Evolutionary conservation across 2,888 invertebrate genomes (phyloP), one percentile per base, ranked within the genome.

Genomic region (Drosophila monieri): DNA sequence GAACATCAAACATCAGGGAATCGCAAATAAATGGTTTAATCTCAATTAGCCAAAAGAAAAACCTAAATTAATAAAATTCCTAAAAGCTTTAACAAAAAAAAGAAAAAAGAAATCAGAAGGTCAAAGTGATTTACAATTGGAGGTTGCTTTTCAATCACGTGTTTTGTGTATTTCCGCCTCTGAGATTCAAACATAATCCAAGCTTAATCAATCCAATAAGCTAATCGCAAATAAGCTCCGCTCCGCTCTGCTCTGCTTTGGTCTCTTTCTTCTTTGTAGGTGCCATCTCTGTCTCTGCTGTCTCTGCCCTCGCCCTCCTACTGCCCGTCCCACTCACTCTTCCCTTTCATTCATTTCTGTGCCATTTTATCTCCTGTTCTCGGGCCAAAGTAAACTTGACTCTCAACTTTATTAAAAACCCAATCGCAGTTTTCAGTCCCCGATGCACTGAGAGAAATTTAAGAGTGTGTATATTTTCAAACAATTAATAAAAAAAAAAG

Each of bases 321-420:
- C n/a, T 6, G 6, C 1, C 35, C 6, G 35, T 15, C 18, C 3
- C 15, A 0, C 14, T 8, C 4, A 15, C 10, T 18, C 21, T 9
- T 21, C n/a, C 35, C 35, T 21, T 46, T 64, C 48, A 49, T 39
- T 53, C 62, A 10, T 37, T 23, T 37, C 53, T 30, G 39, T 65
- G 32, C 25, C 25, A 48, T 43, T 66, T 25, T 41, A 25, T 35
- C 47, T 66, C 66, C 27, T 52, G 51, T 53, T 41, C 39, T 41
- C 39, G 9, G 39, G 15, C 15, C 3, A 41, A 18, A 41, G 67
- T 58, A 37, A 53, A 58, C 35, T 68, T 69, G 58, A 58, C 58
- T 68, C 69, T 52, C 58, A 49, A 30, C 52, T 46, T 70, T 70
- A 60, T 41, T 61, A 51, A 70, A 48, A 64, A 51, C 44, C 21